Conservation (phyloP, 2,888 invertebrate species). For the Agonum fuliginosum region DNA sequence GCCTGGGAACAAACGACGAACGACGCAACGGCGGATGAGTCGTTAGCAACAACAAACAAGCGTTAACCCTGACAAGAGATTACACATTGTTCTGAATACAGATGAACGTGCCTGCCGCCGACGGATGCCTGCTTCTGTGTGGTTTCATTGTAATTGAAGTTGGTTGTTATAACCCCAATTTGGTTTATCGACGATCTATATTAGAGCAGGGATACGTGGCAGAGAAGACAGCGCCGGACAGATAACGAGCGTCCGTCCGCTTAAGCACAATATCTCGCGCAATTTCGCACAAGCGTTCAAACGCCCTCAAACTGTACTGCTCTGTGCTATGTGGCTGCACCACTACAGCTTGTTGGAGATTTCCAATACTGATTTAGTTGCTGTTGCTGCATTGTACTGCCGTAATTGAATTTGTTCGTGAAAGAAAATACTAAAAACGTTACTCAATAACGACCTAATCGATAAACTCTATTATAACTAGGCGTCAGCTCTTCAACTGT, state of each 20-base stretch:
- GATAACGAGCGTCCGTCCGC: conserved; percentile 58
- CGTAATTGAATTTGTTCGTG: conserved; percentile 25
- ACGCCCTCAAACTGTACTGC: too few relatives aligned
- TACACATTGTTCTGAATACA: conserved; percentile 50
- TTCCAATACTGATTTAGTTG: conserved; percentile 11
- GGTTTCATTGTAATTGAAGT: conserved; percentile 56
- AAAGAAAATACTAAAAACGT: conserved; percentile 10
- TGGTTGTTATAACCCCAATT: conserved; percentile 57
- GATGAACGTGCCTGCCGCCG: conserved; percentile 38
- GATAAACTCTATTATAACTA: conserved; percentile 22
- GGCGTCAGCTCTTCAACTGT: not conserved
- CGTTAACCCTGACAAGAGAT: conserved; percentile 55
- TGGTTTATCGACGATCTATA: conserved; percentile 59
- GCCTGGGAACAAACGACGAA: conserved; percentile 28
- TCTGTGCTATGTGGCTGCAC: not conserved
- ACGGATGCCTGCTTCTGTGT: not conserved
- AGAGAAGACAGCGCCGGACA: conserved; percentile 17
- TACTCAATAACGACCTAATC: conserved; percentile 35
- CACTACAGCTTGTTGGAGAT: conserved; percentile 8
- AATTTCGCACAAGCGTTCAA: conserved; percentile 22
- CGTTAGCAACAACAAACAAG: conserved; percentile 56
- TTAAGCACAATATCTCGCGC: conserved; percentile 57
- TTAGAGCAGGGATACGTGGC: conserved; percentile 50
- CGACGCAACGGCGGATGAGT: conserved; percentile 18
- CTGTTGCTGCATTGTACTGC: not conserved